phyloP scores from a whole-genome alignment of 2,113 vertebrate genomes.

The Mohoua ochrocephala region DNA sequence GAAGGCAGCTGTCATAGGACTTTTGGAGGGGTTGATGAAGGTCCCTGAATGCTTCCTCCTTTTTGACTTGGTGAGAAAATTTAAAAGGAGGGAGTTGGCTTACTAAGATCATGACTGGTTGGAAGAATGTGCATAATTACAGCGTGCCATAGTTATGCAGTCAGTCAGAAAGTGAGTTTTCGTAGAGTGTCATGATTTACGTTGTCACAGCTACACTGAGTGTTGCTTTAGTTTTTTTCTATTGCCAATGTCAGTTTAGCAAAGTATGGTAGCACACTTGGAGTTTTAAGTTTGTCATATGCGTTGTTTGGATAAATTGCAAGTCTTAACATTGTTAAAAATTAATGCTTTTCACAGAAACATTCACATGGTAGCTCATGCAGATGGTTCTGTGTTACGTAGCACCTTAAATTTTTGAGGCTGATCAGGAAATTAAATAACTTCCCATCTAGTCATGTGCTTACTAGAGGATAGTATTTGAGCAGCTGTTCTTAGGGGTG shows the following conservation, averaged over 20 bases:
- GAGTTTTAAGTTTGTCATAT: background rate
- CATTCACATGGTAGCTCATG: background rate
- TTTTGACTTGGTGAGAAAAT: background rate
- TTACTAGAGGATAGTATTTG: background rate
- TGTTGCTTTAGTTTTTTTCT: background rate
- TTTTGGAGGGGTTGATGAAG: background rate
- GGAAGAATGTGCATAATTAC: background rate
- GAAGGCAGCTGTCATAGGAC: background rate
- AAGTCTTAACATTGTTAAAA: background rate
- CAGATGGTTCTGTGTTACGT: constrained; percentile 5
- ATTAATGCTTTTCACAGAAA: background rate
- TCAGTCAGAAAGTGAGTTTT: background rate
- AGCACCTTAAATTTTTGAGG: constrained; percentile 27
- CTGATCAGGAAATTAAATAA: constrained; percentile 38
- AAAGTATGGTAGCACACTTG: background rate
- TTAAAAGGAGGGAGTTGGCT: background rate
- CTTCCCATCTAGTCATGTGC: background rate
- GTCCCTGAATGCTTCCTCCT: background rate
- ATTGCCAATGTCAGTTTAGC: background rate
- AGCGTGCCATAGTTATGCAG: background rate
- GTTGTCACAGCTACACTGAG: background rate
- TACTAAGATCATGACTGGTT: background rate
- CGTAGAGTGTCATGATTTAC: background rate
- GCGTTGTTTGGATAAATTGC: background rate
- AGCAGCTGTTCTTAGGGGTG: background rate